Conservation (phyloP, 2,888 invertebrate genomes). For the Eumacrocentrus americanus region DNA sequence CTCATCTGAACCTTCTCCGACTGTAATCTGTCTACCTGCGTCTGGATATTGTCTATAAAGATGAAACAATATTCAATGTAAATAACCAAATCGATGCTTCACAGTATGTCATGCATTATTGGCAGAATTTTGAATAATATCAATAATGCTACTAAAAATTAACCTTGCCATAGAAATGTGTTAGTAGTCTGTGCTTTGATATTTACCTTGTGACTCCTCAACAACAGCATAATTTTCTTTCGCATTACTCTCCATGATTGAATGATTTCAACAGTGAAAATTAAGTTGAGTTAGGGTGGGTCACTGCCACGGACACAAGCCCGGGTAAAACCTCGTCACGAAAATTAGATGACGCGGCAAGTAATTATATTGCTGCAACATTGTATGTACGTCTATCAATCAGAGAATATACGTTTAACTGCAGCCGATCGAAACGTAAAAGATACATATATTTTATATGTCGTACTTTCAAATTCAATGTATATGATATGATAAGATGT, state of each 20-base stretch:
- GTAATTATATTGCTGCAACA: slow-evolving; percentile 22
- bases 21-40: slow-evolving; percentile 55
- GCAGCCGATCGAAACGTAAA: too few relatives aligned
- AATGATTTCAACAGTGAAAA: slow-evolving; percentile 17
- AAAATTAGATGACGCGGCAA: slow-evolving; percentile 14
- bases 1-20: slow-evolving; percentile 73
- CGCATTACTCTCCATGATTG: slow-evolving; percentile 47
- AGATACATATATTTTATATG: too few relatives aligned
- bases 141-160: slow-evolving; percentile 7
- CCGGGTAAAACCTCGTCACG: neutral
- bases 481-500: too few relatives aligned
- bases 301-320: slow-evolving; percentile 18
- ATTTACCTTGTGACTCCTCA: slow-evolving; percentile 44
- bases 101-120: neutral
- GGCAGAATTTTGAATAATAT: neutral
- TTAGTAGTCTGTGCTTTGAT: neutral
- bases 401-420: too few relatives aligned
- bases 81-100: neutral
- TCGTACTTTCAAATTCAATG: too few relatives aligned
- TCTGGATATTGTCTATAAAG: slow-evolving; percentile 42
- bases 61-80: neutral
- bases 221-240: slow-evolving; percentile 36
- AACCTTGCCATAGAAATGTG: neutral
- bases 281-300: slow-evolving; percentile 1
- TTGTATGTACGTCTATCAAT: too few relatives aligned